These are phyloP conservation scores for Drosophila saltans DNA, from an alignment of 1,140 invertebrate genomes.

Conservation along the genomic window DNA sequence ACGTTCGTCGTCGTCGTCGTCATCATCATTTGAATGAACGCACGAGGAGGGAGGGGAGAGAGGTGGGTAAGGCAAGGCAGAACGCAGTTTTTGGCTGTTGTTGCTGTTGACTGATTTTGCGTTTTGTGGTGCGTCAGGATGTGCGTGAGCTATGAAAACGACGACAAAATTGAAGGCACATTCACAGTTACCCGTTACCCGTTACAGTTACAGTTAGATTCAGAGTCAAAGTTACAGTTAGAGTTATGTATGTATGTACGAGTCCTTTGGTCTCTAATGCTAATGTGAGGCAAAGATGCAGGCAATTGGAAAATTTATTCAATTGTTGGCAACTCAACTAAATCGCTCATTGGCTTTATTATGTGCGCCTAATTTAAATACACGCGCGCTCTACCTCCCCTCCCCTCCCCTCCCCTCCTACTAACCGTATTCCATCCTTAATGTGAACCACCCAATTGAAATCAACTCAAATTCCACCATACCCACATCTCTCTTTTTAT, in stretches of 20 bases:
- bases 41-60: too few relatives aligned
- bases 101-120: slow-evolving; percentile 61
- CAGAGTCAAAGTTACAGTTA: too few relatives aligned
- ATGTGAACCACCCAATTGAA: neutral
- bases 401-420: neutral
- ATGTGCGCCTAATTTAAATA: slow-evolving; percentile 76
- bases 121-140: slow-evolving; percentile 50
- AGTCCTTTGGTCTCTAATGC: slow-evolving; percentile 48
- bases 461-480: neutral
- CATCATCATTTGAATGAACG: slow-evolving; percentile 68
- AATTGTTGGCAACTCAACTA: slow-evolving; percentile 82
- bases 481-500: neutral
- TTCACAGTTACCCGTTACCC: neutral
- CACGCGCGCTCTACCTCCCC: slow-evolving; percentile 38
- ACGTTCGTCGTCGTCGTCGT: neutral
- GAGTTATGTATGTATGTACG: neutral
- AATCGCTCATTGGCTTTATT: slow-evolving; percentile 82
- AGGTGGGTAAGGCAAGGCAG: neutral
- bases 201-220: too few relatives aligned
- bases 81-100: slow-evolving; percentile 13
- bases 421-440: neutral
- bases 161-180: slow-evolving; percentile 15
- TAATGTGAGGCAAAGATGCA: slow-evolving; percentile 65
- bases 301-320: slow-evolving; percentile 83
- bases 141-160: slow-evolving; percentile 30